These are phyloP conservation scores for Penaeus monodon DNA, from an alignment of 2,888 invertebrate genomes.

Conservation along the genomic window DNA sequence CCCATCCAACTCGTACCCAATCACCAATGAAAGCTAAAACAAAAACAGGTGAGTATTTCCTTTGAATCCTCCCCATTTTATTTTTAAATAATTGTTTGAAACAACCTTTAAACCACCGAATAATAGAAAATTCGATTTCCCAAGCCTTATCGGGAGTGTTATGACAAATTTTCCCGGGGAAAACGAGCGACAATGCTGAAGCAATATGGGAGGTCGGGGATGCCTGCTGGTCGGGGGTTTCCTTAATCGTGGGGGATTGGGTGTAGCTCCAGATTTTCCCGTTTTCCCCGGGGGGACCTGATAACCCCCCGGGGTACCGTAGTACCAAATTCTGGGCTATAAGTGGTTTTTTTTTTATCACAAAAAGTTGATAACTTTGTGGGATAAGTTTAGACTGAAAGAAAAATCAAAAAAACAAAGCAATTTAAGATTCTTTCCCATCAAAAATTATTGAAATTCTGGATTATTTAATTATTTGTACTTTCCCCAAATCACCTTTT, in stretches of 20 bases:
- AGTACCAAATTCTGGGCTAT: constrained; percentile 69
- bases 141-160: constrained; percentile 80
- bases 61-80: too few species aligned
- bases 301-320: constrained; percentile 72
- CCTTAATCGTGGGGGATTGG: constrained; percentile 73
- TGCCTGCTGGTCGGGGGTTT: background rate
- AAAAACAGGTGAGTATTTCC: background rate
- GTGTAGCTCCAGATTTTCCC: constrained; percentile 73
- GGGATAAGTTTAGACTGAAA: too few species aligned
- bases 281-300: constrained; percentile 70
- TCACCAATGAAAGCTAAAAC: constrained; percentile 74
- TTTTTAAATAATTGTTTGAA: background rate
- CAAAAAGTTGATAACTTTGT: too few species aligned
- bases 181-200: constrained; percentile 76
- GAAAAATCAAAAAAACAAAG: too few species aligned
- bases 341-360: background rate
- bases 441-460: too few species aligned
- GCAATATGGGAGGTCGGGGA: constrained; percentile 71
- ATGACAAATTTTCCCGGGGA: constrained; percentile 82
- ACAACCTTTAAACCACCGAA: background rate
- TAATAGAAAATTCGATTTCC: constrained; percentile 70
- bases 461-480: too few species aligned
- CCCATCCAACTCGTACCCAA: constrained; percentile 88
- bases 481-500: too few species aligned
- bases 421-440: too few species aligned